Evolutionary conservation across 2,888 invertebrate species (phyloP), one percentile per base, ranked within the genome.

Genomic region (Phytoseiulus persimilis): DNA sequence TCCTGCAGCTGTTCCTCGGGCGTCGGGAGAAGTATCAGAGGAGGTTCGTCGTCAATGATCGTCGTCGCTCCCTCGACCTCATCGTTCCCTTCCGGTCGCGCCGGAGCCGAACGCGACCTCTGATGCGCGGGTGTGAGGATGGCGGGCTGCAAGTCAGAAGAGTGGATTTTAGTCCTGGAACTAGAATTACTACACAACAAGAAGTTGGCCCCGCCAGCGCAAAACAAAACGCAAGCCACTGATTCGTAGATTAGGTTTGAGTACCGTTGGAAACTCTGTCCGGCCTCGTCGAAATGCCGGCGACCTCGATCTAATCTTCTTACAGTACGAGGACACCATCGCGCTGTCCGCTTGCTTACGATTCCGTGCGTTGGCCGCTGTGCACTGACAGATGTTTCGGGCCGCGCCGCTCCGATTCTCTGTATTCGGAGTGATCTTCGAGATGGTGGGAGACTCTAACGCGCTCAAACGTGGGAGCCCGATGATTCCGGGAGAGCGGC

Each of bases 1-100:
- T 92, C 91, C 90, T 91, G 91, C 9, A 91, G 91, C 83, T 91
- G 91, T 90, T 92, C 92, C 90, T 92, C 92, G 9, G 92, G 92
- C 1, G 92, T 91, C 46, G 92, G 92, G 89, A 92, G 91, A 83
- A 89, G 9, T 32, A 83, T 65, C 32, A 87, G n/a, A n/a, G 32
- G 39, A n/a, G 45, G 46, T 14, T 89, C 83, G 32, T 83, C 65
- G 33, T 28, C 83, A 28, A 32, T 65, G 89, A 83, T 45, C n/a
- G 45, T 84, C 31, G 90, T 83, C 39, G 84, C 45, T 46, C 89
- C 90, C 39, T 90, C 90, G 31, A 83, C 83, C 45, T 83, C 90
- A 90, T 90, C 90, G 23, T 31, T 31, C 1, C 83, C 90, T 83
- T 90, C 90, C 3, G 87, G 32, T 39, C 87, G 87, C n/a, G 87